Evolutionary conservation across 1,140 invertebrate genomes (phyloP).

Genomic region (Megathymus violae): DNA sequence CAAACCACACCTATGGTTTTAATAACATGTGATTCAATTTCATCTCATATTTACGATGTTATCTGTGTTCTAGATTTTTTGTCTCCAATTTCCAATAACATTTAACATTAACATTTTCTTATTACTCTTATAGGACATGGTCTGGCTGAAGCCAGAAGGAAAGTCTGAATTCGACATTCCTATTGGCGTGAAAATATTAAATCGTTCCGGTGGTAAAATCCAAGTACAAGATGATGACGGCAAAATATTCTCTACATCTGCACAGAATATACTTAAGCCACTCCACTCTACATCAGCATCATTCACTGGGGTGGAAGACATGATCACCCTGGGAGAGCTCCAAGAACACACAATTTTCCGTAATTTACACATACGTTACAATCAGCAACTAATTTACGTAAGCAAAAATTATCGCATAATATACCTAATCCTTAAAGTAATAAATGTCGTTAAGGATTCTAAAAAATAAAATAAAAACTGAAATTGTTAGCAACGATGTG

Average conservation of each 20-base stretch:
- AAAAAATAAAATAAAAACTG: too few relatives aligned
- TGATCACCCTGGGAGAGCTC: conserved; percentile 96
- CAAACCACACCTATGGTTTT: too few relatives aligned
- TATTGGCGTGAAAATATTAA: conserved; percentile 91
- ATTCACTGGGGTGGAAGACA: conserved; percentile 93
- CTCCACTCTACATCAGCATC: conserved; percentile 93
- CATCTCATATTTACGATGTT: too few relatives aligned
- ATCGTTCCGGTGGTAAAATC: conserved; percentile 90
- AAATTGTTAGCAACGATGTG: too few relatives aligned
- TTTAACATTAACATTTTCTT: conserved; percentile 63
- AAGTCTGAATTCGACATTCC: conserved; percentile 92
- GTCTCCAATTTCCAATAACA: too few relatives aligned
- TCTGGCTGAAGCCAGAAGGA: conserved; percentile 92
- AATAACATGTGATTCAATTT: too few relatives aligned
- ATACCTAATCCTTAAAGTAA: too few relatives aligned
- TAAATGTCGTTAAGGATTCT: too few relatives aligned
- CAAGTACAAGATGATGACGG: conserved; percentile 92
- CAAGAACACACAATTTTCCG: conserved; percentile 96
- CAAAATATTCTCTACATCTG: conserved; percentile 84
- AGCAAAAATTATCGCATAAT: conserved; percentile 59
- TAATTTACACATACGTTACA: conserved; percentile 96
- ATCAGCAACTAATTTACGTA: conserved; percentile 95
- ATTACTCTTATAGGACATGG: conserved; percentile 91
- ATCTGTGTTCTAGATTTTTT: too few relatives aligned
- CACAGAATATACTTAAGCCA: conserved; percentile 87